Evolutionary conservation across 2,797 vertebrate genomes (phyloP).

Genomic region (Acridotheres tristis): DNA sequence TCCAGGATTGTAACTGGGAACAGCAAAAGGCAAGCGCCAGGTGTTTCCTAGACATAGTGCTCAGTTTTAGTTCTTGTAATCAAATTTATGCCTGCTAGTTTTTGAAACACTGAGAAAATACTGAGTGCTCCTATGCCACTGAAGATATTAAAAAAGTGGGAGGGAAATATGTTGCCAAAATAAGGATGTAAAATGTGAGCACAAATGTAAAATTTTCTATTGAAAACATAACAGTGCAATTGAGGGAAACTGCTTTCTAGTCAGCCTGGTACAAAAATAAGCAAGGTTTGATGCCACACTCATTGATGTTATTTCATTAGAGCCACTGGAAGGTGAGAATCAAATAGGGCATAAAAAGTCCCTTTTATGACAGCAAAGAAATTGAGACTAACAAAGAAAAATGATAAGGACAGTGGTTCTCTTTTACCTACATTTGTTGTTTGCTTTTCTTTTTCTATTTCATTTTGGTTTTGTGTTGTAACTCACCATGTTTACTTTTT

Average conservation of each 20-base stretch:
- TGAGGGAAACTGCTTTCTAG: neutral
- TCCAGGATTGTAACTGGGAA: neutral
- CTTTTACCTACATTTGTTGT: neutral
- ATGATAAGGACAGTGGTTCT: neutral
- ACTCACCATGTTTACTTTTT: neutral
- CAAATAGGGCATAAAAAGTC: neutral
- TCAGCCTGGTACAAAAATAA: neutral
- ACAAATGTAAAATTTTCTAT: neutral
- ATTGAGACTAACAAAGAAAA: neutral
- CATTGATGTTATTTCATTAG: neutral
- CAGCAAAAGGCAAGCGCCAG: accelerated
- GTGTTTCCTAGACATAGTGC: neutral
- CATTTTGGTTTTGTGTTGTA: neutral
- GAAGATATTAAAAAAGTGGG: neutral
- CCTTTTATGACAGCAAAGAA: neutral
- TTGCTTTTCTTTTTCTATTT: neutral
- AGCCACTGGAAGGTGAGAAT: neutral
- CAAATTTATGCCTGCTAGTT: neutral
- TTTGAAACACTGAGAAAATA: neutral
- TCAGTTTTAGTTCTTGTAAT: neutral
- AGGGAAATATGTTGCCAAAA: neutral
- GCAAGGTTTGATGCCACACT: neutral
- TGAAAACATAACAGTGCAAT: neutral
- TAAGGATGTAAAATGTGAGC: neutral
- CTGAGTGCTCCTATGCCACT: neutral